Conservation (phyloP, 2,113 vertebrate species). For the Aix galericulata region DNA sequence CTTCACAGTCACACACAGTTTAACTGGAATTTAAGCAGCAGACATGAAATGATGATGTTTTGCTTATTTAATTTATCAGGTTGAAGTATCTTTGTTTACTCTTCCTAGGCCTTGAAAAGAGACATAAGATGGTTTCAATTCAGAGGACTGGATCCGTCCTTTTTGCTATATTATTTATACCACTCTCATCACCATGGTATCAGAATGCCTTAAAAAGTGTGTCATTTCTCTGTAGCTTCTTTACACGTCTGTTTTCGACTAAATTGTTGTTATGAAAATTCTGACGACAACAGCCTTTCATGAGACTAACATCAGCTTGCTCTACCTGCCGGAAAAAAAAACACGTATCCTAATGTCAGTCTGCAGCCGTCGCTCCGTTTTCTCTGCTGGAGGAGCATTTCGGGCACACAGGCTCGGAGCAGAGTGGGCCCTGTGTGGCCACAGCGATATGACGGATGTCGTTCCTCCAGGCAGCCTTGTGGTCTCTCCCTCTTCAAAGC, state of each 20-base stretch:
- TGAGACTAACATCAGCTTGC: not conserved
- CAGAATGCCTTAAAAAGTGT: not conserved
- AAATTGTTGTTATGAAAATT: not conserved
- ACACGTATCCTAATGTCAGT: not conserved
- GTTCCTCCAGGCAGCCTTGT: not conserved
- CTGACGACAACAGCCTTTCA: not conserved
- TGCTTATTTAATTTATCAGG: not conserved
- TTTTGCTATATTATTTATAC: not conserved
- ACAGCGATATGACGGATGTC: not conserved
- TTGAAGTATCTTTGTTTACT: not conserved
- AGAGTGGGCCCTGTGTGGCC: not conserved
- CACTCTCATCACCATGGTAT: not conserved
- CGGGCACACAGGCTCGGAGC: not conserved
- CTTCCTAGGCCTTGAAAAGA: not conserved
- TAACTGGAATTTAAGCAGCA: not conserved
- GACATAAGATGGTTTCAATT: not conserved
- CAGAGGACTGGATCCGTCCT: not conserved
- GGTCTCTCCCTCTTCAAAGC: not conserved
- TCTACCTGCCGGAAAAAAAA: not conserved
- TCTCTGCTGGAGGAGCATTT: not conserved
- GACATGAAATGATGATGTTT: not conserved
- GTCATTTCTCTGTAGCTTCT: not conserved
- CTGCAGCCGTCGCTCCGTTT: rapidly evolving
- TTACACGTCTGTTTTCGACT: not conserved
- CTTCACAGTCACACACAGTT: not conserved